phyloP scores from a whole-genome alignment of 1,140 invertebrate species.

The Amphibalanus amphitrite region DNA sequence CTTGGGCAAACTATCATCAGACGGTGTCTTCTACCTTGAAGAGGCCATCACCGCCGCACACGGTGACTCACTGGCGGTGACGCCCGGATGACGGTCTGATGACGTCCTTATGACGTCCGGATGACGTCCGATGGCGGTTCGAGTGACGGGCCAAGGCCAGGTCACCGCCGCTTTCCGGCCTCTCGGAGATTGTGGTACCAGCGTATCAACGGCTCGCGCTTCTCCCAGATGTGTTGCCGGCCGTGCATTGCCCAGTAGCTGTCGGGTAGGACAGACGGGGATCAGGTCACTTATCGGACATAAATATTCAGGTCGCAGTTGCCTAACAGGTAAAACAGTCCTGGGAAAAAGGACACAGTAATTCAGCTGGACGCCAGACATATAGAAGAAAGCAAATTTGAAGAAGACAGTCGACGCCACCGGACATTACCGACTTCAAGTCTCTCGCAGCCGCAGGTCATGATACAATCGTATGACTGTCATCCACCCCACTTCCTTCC shows the following conservation, averaged over 20 bases:
- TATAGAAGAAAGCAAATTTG: neutral
- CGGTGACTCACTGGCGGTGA: no score
- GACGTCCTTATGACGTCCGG: no score
- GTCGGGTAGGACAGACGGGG: neutral
- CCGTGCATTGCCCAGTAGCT: neutral
- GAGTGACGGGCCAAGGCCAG: no score
- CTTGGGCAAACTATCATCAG: no score
- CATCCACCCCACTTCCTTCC: neutral
- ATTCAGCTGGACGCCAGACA: neutral
- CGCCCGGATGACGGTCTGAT: no score
- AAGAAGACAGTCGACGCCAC: neutral
- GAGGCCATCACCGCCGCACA: no score
- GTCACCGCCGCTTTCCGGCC: neutral
- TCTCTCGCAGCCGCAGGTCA: neutral
- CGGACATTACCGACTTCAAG: neutral
- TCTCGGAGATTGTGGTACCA: neutral
- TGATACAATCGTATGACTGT: constrained; percentile 19
- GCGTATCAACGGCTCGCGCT: neutral
- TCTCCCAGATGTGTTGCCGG: neutral
- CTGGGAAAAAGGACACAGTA: no score
- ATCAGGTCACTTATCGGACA: neutral
- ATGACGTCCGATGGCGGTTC: no score
- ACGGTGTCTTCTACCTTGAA: no score
- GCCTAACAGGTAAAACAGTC: neutral
- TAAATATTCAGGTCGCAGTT: neutral